Conservation (phyloP, 2,113 vertebrate species). For the Melospiza georgiana region DNA sequence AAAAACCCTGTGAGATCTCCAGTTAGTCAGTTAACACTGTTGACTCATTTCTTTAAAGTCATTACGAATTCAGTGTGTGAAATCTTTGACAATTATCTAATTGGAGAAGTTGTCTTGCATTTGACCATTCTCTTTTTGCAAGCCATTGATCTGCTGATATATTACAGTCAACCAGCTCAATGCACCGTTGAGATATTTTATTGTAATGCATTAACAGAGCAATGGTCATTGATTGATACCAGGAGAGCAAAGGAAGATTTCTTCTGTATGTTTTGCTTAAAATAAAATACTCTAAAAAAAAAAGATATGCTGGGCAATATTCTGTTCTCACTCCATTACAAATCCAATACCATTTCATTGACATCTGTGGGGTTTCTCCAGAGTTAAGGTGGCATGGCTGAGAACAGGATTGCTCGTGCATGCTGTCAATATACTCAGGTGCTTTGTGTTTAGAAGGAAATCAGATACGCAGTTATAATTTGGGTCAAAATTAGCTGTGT, state of each 20-base stretch:
- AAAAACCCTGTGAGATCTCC: background rate
- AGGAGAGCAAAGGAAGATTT: conserved; percentile 35
- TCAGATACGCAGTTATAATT: background rate
- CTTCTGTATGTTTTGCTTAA: conserved; percentile 31
- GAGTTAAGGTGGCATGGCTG: background rate
- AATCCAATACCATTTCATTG: conserved; percentile 38
- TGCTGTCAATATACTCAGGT: background rate
- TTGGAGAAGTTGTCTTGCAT: conserved; percentile 44
- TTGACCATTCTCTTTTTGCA: conserved; percentile 58
- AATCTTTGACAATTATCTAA: conserved; percentile 55
- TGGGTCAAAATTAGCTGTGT: background rate
- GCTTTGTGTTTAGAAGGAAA: background rate
- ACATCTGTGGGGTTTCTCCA: background rate
- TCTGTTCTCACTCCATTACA: conserved; percentile 30
- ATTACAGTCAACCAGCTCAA: conserved; percentile 59
- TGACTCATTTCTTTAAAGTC: background rate
- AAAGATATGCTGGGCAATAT: background rate
- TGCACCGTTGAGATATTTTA: conserved; percentile 58
- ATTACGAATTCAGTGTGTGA: background rate
- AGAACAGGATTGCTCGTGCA: background rate
- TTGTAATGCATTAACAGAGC: conserved; percentile 63
- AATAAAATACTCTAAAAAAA: background rate
- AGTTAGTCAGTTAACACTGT: background rate
- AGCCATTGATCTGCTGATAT: conserved; percentile 64
- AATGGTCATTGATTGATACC: conserved; percentile 65